phyloP scores from a whole-genome alignment of 2,888 invertebrate species.

The Epistrophe eligans region DNA sequence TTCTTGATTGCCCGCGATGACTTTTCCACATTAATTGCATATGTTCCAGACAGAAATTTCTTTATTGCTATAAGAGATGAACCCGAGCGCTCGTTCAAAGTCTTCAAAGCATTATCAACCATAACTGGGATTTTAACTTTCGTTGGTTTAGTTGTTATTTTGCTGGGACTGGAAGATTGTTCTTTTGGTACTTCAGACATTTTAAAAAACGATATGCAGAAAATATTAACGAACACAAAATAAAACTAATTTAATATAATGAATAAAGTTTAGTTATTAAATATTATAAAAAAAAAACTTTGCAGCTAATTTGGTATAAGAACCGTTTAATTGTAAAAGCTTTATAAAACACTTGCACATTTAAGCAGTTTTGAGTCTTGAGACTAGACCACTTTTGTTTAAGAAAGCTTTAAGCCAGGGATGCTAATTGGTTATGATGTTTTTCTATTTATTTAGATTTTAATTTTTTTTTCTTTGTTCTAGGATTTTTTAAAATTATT shows the following conservation, averaged over 20 bases:
- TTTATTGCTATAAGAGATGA: slow-evolving; percentile 85
- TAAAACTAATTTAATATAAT: background rate
- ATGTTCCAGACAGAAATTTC: slow-evolving; percentile 86
- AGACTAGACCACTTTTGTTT: background rate
- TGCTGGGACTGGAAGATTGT: background rate
- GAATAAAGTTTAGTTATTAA: background rate
- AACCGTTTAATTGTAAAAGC: background rate
- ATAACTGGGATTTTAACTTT: slow-evolving; percentile 84
- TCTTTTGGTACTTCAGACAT: slow-evolving; percentile 20
- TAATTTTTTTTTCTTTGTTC: background rate
- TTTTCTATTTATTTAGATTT: no score
- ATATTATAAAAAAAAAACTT: background rate
- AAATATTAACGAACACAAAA: background rate
- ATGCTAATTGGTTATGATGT: no score
- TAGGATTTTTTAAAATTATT: no score
- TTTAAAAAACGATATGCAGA: background rate
- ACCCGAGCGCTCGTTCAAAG: slow-evolving; percentile 86
- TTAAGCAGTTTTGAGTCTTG: background rate
- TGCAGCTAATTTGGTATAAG: background rate
- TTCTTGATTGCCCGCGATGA: slow-evolving; percentile 86
- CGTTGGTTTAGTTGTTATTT: background rate
- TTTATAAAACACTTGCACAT: background rate
- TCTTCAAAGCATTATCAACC: slow-evolving; percentile 86
- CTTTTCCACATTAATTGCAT: slow-evolving; percentile 86
- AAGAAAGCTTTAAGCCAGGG: background rate